Conservation (phyloP, 1,140 invertebrate species). For the Papilio xuthus region DNA sequence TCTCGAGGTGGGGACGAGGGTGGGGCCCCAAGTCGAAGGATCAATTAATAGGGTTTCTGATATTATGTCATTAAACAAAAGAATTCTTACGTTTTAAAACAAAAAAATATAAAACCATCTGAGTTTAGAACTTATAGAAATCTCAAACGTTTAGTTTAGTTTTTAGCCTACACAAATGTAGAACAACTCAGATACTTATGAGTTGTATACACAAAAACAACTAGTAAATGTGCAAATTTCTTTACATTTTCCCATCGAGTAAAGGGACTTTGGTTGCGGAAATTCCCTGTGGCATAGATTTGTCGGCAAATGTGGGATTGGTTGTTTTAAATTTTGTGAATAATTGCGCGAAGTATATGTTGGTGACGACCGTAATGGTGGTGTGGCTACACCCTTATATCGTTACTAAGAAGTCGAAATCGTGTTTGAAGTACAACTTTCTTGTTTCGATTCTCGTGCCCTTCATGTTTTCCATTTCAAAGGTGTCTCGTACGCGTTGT, state of each 20-base stretch:
- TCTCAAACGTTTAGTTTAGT: neutral
- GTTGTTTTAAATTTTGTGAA: neutral
- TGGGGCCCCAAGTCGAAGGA: neutral
- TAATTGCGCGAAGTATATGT: neutral
- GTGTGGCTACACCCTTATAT: neutral
- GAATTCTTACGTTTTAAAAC: neutral
- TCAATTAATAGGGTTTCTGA: slow-evolving; percentile 19
- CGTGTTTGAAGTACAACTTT: slow-evolving; percentile 10
- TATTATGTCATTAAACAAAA: neutral
- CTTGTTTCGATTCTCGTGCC: neutral
- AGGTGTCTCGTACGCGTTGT: slow-evolving; percentile 17
- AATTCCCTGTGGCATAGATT: neutral
- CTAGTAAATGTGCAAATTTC: neutral
- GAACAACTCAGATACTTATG: too few species aligned
- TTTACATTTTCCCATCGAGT: neutral
- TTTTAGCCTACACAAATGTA: neutral
- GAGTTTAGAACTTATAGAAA: neutral
- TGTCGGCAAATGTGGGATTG: neutral
- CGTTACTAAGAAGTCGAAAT: neutral
- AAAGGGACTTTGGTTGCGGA: neutral
- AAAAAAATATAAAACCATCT: neutral
- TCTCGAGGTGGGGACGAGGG: slow-evolving; percentile 37
- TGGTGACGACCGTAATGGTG: neutral
- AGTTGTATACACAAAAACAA: too few species aligned
- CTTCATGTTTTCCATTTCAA: slow-evolving; percentile 18